Evolutionary conservation across 2,888 invertebrate species (phyloP), one percentile per base, ranked within the genome.

Genomic region (Sminthurinus aureus): DNA sequence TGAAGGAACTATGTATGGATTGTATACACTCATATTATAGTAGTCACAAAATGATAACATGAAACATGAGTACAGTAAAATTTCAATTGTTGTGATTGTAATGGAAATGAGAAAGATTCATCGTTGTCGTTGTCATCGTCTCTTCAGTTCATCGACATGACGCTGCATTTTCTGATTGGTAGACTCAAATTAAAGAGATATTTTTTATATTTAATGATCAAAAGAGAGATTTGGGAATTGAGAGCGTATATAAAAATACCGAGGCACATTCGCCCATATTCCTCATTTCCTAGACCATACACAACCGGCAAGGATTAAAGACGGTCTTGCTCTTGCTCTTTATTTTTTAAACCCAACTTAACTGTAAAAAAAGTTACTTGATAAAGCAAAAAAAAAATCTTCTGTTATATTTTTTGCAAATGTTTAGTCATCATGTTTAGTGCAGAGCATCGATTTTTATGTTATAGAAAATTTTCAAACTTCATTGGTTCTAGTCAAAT

Each of bases 161-260:
- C 67, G 64, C 0, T 22, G 20, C 67, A n/a, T 69, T 22, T 69
- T 69, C n/a, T 22, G 71, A 71, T 13, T 24, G 71, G 24, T 13
- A 71, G 71, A 22, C 15, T 20, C 20, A 69, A 69, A 71, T 13
- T 26, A 24, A 71, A 13, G 24, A 71, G 22, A 24, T 22, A 67
- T n/a, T 20, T n/a, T 71, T 71, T 24, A 3, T 71, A 24, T 24
- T 24, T 26, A 24, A 71, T 22, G 51, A n/a, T 75, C 50, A 13
- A n/a, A 51, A n/a, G 18, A 38, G 24, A 38, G 38, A 38, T 38
- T 38, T 38, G 38, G 38, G 38, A 75, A 75, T 75, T 75, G 75
- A 51, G 0, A 97, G 97, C 67, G 79, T 69, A 69, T 79, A 79
- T 79, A 79, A 79, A 79, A 79, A 77, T 77, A 67, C 69, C n/a